phyloP scores from a whole-genome alignment of 2,888 invertebrate species.

The Cheilosia vernalis region DNA sequence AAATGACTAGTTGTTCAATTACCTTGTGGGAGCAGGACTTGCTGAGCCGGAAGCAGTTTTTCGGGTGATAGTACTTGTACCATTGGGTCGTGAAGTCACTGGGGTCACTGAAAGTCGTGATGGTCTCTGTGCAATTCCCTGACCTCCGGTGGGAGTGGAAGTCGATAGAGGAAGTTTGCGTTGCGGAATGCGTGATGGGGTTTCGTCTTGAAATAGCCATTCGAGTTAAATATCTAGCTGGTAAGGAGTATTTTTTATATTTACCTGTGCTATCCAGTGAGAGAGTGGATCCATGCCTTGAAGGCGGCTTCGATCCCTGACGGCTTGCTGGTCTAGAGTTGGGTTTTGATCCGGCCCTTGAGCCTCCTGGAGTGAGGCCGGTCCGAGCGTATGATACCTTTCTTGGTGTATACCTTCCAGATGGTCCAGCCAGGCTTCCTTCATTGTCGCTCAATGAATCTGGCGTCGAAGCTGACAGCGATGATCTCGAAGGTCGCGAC shows the following conservation, averaged over 20 bases:
- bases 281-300: conserved; percentile 95
- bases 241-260: background rate
- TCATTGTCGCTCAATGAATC: conserved; percentile 95
- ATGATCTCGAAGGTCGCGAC: conserved; percentile 91
- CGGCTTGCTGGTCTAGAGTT: conserved; percentile 93
- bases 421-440: conserved; percentile 88
- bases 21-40: conserved; percentile 92
- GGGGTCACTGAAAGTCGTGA: conserved; percentile 86
- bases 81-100: conserved; percentile 86
- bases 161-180: conserved; percentile 86
- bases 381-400: conserved; percentile 82
- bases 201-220: conserved; percentile 78
- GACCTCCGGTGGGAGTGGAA: conserved; percentile 85
- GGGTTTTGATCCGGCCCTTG: conserved; percentile 89
- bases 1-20: conserved; percentile 75
- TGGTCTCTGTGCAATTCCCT: conserved; percentile 84
- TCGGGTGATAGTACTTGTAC: conserved; percentile 86
- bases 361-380: conserved; percentile 90
- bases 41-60: conserved; percentile 90
- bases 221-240: background rate
- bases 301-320: conserved; percentile 95
- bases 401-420: conserved; percentile 85
- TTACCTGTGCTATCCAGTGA: conserved; percentile 94
- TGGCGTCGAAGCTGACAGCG: conserved; percentile 93
- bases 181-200: conserved; percentile 92